Evolutionary conservation across 2,797 vertebrate genomes (phyloP), one percentile per base, ranked within the genome.

Genomic region (Hyperoplus lanceolatus): DNA sequence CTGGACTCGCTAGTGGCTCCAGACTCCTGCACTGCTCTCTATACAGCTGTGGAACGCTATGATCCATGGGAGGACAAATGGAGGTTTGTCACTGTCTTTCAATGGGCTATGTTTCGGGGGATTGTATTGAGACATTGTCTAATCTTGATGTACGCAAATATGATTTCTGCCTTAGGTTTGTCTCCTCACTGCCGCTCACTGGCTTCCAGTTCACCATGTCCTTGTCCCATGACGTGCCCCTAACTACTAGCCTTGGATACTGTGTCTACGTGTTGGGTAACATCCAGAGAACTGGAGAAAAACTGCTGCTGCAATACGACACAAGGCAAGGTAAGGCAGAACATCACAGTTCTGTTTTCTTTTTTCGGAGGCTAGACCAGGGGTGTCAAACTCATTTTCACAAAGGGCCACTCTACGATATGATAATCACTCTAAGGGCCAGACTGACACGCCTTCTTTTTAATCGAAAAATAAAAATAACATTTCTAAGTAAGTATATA

Each of bases 151-250:
- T 55, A 21, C 15, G 16, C 50, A 50, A 66, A 18, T 51, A 6
- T 68, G 6, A 76, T 53, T n/a, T 79, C 53, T 84, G 49, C 41
- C 21, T 50, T 53, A 89, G 92, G 83, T 95, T 96, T 46, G 95
- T 96, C 36, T 94, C 95, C 46, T 92, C 95, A 1, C 89, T 96
- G 50, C 95, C 95, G 0, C 89, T 96, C 75, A 93, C 86, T 1
- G 95, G 95, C 81, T 94, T 95, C 89, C 93, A 92, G 82, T 96
- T 96, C 81, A 92, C 92, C 38, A 46, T 96, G 84, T 96, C 96
- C 4, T 83, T 96, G 57, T 95, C 96, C 60, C 95, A 96, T 21
- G 95, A 96, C 12, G 87, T 96, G 21, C 96, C 96, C 0, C 94
- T 96, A 18, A 86, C 90, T 60, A 82, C 95, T 0, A 93, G 91